phyloP scores from a whole-genome alignment of 2,888 invertebrate species.

The Spisula solida region DNA sequence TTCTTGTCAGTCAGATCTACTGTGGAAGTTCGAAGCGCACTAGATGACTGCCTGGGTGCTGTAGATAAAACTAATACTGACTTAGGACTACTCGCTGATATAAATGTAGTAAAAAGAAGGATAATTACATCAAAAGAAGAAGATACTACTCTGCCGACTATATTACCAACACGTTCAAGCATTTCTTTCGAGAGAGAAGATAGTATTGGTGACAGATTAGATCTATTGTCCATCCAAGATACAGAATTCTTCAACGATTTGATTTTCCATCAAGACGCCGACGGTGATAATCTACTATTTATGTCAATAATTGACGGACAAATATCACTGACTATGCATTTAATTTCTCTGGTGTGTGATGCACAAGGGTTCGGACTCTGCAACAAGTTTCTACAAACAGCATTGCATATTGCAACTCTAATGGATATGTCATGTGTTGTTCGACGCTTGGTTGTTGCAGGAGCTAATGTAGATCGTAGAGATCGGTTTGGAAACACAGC shows the following conservation, averaged over 20 bases:
- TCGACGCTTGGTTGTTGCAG: constrained; percentile 56
- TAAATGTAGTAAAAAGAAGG: not conserved
- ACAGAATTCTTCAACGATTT: not conserved
- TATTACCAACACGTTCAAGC: not conserved
- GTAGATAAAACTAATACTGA: not conserved
- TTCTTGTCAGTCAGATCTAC: not conserved
- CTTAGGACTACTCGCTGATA: not conserved
- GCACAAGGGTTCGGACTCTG: constrained; percentile 16
- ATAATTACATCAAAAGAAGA: not conserved
- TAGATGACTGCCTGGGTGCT: not conserved
- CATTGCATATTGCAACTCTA: constrained; percentile 60
- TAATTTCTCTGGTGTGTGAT: constrained; percentile 36
- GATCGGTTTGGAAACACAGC: constrained; percentile 65
- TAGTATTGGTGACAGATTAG: not conserved
- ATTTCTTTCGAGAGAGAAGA: not conserved
- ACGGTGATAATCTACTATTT: constrained; percentile 45
- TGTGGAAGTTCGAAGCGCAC: not conserved
- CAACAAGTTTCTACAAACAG: constrained; percentile 58
- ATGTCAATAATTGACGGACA: constrained; percentile 36
- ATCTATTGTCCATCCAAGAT: not conserved
- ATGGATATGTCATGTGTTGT: constrained; percentile 49
- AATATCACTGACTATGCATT: constrained; percentile 10
- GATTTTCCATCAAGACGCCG: constrained; percentile 24
- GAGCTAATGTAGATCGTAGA: constrained; percentile 45
- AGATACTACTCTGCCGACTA: not conserved